Evolutionary conservation across 1,140 invertebrate species (phyloP).

Genomic region (Latrodectus geometricus): DNA sequence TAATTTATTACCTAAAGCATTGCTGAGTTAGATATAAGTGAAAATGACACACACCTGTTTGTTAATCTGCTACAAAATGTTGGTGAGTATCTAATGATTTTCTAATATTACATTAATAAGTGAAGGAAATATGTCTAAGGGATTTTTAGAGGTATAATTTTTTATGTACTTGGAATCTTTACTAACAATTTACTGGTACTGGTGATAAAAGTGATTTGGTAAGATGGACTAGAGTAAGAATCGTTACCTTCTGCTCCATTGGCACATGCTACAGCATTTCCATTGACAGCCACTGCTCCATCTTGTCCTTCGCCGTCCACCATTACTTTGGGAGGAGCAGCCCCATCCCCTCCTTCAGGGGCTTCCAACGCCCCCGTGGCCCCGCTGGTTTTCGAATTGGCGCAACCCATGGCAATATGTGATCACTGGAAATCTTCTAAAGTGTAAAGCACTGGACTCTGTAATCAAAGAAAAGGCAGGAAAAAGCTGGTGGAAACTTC

Average conservation of each 20-base stretch:
- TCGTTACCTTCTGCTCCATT: conserved; percentile 36
- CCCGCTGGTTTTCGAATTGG: conserved; percentile 48
- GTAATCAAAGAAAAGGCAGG: background rate
- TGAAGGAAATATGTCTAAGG: background rate
- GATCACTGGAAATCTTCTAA: too few relatives aligned
- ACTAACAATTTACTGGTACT: background rate
- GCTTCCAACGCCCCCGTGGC: conserved; percentile 27
- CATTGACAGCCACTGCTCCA: conserved; percentile 43
- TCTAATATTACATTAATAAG: background rate
- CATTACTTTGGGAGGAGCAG: conserved; percentile 53
- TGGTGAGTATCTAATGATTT: too few relatives aligned
- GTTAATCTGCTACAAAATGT: too few relatives aligned
- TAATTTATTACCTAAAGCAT: too few relatives aligned
- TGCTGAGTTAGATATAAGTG: too few relatives aligned
- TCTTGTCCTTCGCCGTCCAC: conserved; percentile 50
- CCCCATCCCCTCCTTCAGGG: conserved; percentile 40
- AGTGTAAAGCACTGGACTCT: too few relatives aligned
- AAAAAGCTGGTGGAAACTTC: background rate
- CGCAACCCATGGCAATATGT: conserved; percentile 33
- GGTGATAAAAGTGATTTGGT: background rate
- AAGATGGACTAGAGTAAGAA: background rate
- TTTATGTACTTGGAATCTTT: background rate
- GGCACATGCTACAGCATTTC: conserved; percentile 48
- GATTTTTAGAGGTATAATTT: background rate
- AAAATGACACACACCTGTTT: too few relatives aligned